Conservation (phyloP, 2,888 invertebrate genomes). For the Parnassius mnemosyne region DNA sequence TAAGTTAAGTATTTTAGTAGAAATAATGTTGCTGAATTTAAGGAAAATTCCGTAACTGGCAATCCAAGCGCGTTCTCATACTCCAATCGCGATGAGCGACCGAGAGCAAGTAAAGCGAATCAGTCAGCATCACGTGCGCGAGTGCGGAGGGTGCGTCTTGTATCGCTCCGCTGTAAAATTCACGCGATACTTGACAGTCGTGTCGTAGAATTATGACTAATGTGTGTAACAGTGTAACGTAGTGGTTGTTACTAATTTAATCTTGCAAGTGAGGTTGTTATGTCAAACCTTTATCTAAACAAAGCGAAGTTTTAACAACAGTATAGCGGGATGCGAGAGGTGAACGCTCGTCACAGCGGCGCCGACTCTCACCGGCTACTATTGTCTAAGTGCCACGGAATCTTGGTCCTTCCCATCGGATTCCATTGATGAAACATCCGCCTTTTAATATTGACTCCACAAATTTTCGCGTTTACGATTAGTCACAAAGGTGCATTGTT, state of each 20-base stretch:
- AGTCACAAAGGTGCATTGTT: conserved; percentile 53
- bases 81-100: conserved; percentile 24
- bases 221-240: conserved; percentile 59
- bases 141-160: conserved; percentile 56
- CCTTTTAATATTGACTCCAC: conserved; percentile 62
- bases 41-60: conserved; percentile 14
- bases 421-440: conserved; percentile 73
- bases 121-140: conserved; percentile 78
- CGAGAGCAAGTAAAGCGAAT: conserved; percentile 53
- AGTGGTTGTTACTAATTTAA: conserved; percentile 52
- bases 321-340: conserved; percentile 70
- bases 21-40: background rate
- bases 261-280: conserved; percentile 49
- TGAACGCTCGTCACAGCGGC: conserved; percentile 78
- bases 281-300: conserved; percentile 35
- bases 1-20: background rate
- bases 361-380: conserved; percentile 77
- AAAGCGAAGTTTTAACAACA: conserved; percentile 50
- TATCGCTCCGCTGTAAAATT: conserved; percentile 49
- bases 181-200: conserved; percentile 74
- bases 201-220: conserved; percentile 69
- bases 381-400: conserved; percentile 79
- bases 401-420: conserved; percentile 78
- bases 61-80: conserved; percentile 13
- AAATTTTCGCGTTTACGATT: conserved; percentile 53